These are phyloP conservation scores for Fabriciana adippe DNA, from an alignment of 2,888 invertebrate species.

Conservation along the genomic window DNA sequence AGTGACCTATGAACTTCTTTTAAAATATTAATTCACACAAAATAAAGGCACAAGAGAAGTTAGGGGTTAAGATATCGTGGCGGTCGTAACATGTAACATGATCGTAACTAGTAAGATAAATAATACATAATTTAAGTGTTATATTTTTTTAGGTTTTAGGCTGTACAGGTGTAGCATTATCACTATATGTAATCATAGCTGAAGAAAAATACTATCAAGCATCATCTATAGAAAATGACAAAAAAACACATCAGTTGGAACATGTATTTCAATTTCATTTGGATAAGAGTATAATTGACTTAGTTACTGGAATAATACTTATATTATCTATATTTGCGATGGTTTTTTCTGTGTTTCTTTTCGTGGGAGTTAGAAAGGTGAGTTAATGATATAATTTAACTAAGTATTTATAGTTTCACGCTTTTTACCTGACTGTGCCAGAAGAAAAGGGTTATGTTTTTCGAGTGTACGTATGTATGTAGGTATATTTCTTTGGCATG, in stretches of 20 bases:
- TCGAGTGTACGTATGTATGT: too few relatives aligned
- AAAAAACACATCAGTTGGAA: not conserved
- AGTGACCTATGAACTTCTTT: too few relatives aligned
- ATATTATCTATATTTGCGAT: slow-evolving; percentile 12
- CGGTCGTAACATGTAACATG: too few relatives aligned
- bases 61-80: not conserved
- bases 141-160: slow-evolving; percentile 11
- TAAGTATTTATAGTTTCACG: not conserved
- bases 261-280: slow-evolving; percentile 16
- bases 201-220: slow-evolving; percentile 1
- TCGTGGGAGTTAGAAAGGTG: slow-evolving; percentile 22
- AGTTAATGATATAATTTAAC: not conserved
- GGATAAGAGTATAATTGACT: slow-evolving; percentile 2
- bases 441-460: too few relatives aligned
- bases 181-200: slow-evolving; percentile 5
- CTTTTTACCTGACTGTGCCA: too few relatives aligned
- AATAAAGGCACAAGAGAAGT: too few relatives aligned
- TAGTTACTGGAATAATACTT: slow-evolving; percentile 14
- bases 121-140: too few relatives aligned
- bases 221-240: not conserved
- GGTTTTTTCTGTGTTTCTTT: slow-evolving; percentile 18
- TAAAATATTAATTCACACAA: too few relatives aligned
- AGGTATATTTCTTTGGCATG: too few relatives aligned
- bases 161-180: not conserved
- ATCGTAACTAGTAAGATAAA: too few relatives aligned